Base-by-base conservation (phyloP, 2,113 vertebrate genomes). In the Apodemus sylvaticus region DNA sequence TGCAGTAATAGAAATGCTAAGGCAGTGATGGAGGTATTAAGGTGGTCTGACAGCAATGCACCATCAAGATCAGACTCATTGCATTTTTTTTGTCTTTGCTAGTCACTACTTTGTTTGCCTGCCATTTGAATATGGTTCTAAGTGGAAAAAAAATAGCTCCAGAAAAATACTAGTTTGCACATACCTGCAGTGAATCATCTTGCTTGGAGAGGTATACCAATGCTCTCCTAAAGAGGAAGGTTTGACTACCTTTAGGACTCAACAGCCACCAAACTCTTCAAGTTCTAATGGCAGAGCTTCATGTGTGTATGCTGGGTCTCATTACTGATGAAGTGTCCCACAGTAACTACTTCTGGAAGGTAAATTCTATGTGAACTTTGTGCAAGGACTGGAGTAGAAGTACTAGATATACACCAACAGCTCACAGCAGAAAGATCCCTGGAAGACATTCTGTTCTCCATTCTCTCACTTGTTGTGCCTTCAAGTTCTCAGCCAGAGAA, bases 81-180 rank as follows among this genome's bases (percentile, higher is more conserved):
- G 11, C 19, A 4, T 45, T 62, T 62, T 34, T 24, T 45, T 24
- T 42, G 13, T 29, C 42, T 55, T 81, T 10, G 3, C 76, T 87
- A 45, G 81, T 12, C 66, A 88, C 34, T 94, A 82, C 79, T 97
- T 97, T 97, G 77, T 94, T 98, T 97, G 95, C 77, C 82, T 96
- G 97, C 96, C 96, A 96, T 60, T 26, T 97, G 97, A 98, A 97
- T 93, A 81, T 79, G 87, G 0, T 12, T 94, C 95, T 97, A 97
- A 98, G 97, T 96, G 97, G 94, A 97, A 96, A 74, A 98, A 97
- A 98, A 98, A 98, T 95, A 97, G 92, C 96, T 97, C 97, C 97
- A 95, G 93, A 97, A 98, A 96, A 97, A 98, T 98, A 97, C 91
- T 91, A 95, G 98, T 98, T 97, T 98, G 92, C 91, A 93, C 88